Evolutionary conservation across 1,140 invertebrate genomes (phyloP).

Genomic region (Lepidotrigona ventralis): DNA sequence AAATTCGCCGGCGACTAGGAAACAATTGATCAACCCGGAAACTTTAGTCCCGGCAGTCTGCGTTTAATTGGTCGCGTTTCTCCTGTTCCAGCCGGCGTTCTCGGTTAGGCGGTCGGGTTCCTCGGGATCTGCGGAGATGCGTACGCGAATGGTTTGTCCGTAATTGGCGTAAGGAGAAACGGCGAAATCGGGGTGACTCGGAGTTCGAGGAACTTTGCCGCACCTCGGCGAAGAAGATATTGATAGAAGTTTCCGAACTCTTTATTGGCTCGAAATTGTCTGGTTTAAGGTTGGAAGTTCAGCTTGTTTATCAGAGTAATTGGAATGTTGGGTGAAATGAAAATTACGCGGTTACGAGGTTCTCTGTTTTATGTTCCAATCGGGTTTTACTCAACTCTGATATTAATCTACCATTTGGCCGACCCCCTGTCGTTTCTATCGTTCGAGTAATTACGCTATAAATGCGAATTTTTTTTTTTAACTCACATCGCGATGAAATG

Average conservation of each 20-base stretch:
- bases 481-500: no score
- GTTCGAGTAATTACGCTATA: no score
- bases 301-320: no score
- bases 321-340: not conserved
- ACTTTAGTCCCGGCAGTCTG: not conserved
- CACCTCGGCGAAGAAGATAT: not conserved
- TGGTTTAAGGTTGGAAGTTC: not conserved
- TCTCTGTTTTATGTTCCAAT: not conserved
- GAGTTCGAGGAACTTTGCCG: not conserved
- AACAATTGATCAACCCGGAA: constrained; percentile 38
- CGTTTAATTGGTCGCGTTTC: constrained; percentile 17
- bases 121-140: not conserved
- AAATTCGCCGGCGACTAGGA: constrained; percentile 13
- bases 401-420: no score
- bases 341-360: not conserved
- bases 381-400: not conserved
- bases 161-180: not conserved
- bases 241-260: not conserved
- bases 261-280: not conserved
- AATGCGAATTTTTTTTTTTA: no score
- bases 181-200: not conserved
- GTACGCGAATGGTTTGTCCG: not conserved
- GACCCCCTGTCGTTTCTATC: no score
- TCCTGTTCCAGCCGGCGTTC: not conserved
- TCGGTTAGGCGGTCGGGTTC: not conserved